These are phyloP conservation scores for Ginglymostoma cirratum DNA, from an alignment of 2,113 vertebrate species.

Conservation along the genomic window DNA sequence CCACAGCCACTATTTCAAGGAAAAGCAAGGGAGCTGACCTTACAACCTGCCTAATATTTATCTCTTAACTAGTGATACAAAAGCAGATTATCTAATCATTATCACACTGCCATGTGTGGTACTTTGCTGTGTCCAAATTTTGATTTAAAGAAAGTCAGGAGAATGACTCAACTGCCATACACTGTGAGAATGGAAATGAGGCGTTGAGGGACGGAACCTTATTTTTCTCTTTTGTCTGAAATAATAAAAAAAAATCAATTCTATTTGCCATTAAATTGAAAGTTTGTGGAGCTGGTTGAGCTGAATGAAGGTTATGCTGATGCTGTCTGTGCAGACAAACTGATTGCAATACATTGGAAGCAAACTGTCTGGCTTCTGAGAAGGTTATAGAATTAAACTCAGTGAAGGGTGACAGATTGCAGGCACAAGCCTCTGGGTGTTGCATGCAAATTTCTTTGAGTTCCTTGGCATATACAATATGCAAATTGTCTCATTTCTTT, in stretches of 20 bases:
- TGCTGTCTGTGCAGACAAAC: not conserved
- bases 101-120: not conserved
- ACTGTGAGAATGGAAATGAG: not conserved
- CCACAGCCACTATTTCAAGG: not conserved
- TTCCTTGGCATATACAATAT: constrained; percentile 53
- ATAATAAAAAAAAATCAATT: not conserved
- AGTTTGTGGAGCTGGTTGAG: not conserved
- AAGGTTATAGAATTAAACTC: constrained; percentile 56
- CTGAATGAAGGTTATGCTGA: constrained; percentile 28
- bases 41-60: not conserved
- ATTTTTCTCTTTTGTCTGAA: not conserved
- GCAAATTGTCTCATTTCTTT: constrained; percentile 46
- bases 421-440: constrained; percentile 53
- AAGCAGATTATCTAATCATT: not conserved
- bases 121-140: not conserved
- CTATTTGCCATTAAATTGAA: constrained; percentile 20
- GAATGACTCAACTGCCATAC: not conserved
- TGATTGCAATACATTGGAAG: constrained; percentile 34
- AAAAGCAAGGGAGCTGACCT: not conserved
- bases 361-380: constrained; percentile 39
- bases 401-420: constrained; percentile 60
- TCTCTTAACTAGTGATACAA: not conserved
- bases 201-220: not conserved
- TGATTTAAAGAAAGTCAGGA: not conserved
- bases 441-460: constrained; percentile 57